A percentile compares a stretch with the other conserved stretches of the same genome.
These are phyloP conservation scores for Aspidiotus rigidus DNA, from an alignment of 2,888 invertebrate species.

Conservation along the genomic window DNA sequence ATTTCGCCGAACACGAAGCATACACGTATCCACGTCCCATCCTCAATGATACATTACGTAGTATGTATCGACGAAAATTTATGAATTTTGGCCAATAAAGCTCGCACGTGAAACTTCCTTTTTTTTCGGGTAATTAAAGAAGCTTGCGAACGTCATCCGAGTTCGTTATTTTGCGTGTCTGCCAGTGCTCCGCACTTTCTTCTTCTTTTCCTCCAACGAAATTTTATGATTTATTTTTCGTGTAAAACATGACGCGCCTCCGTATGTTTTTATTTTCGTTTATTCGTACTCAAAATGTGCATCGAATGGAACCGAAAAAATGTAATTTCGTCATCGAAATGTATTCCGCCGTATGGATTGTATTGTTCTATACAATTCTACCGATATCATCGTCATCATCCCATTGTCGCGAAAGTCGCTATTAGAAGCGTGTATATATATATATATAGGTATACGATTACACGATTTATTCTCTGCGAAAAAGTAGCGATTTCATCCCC, in stretches of 20 bases:
- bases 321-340: background rate
- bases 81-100: slow-evolving; percentile 5
- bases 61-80: background rate
- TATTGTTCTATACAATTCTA: no score
- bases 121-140: slow-evolving; percentile 7
- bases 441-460: no score
- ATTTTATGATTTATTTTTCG: slow-evolving; percentile 14
- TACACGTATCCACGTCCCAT: no score
- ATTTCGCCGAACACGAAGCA: no score
- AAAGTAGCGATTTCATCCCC: background rate
- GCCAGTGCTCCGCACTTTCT: slow-evolving; percentile 5
- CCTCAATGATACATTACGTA: background rate
- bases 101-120: slow-evolving; percentile 5
- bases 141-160: slow-evolving; percentile 10
- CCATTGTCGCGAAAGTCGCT: no score
- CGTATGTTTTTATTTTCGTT: slow-evolving; percentile 10
- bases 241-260: background rate
- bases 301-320: background rate
- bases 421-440: no score
- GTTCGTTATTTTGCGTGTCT: slow-evolving; percentile 9
- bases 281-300: background rate
- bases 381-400: no score
- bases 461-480: no score
- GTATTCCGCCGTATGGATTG: no score
- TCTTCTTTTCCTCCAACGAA: background rate